These are phyloP conservation scores for Xestia rhomboidea DNA, from an alignment of 2,888 invertebrate species.

Conservation along the genomic window DNA sequence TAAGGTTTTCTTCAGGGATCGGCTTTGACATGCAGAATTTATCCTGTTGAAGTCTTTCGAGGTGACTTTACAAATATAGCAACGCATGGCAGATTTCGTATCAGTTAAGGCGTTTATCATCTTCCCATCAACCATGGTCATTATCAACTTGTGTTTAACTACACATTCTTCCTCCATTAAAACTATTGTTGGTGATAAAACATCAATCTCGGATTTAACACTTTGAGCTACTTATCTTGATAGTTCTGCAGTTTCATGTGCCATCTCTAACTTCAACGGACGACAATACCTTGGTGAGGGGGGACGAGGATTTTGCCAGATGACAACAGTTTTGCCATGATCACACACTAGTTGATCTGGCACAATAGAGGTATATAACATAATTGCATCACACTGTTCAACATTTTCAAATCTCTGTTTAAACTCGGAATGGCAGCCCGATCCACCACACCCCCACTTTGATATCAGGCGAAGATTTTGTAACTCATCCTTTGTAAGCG, in stretches of 20 bases:
- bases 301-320: background rate
- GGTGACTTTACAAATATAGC: constrained; percentile 3
- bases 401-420: constrained; percentile 11
- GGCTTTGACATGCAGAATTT: background rate
- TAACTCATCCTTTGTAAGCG: background rate
- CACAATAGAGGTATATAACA: background rate
- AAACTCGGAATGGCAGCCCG: background rate
- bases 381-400: background rate
- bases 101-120: constrained; percentile 7
- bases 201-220: background rate
- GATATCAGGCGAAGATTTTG: background rate
- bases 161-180: background rate
- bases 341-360: background rate
- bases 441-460: too few relatives aligned
- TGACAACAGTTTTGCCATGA: too few relatives aligned
- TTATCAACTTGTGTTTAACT: background rate
- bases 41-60: constrained; percentile 1
- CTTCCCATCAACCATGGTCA: background rate
- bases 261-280: constrained; percentile 8
- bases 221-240: background rate
- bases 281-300: constrained; percentile 2
- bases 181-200: too few relatives aligned
- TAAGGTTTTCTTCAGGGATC: background rate
- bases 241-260: background rate
- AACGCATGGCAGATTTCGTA: constrained; percentile 9